phyloP scores from a whole-genome alignment of 2,888 invertebrate genomes.

The Ophion ventricosus region DNA sequence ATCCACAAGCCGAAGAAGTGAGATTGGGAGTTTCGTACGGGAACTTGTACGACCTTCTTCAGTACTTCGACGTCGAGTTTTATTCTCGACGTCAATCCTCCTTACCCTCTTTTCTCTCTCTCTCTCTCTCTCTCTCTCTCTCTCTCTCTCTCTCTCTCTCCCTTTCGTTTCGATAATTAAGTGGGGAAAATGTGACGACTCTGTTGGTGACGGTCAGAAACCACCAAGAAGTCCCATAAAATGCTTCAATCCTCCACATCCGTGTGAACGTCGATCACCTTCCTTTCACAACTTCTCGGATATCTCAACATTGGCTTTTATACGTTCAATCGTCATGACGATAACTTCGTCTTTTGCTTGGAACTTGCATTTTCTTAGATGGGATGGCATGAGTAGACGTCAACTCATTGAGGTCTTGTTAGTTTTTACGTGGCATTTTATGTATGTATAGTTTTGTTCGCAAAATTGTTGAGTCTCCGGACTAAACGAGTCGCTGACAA shows the following conservation, averaged over 20 bases:
- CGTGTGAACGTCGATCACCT: slow-evolving; percentile 31
- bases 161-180: slow-evolving; percentile 77
- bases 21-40: slow-evolving; percentile 42
- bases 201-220: slow-evolving; percentile 31
- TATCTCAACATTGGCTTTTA: slow-evolving; percentile 64
- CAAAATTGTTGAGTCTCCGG: too few species aligned
- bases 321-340: slow-evolving; percentile 64
- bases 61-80: slow-evolving; percentile 34
- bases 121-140: slow-evolving; percentile 5
- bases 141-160: slow-evolving; percentile 42
- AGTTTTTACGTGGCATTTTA: neutral
- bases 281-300: slow-evolving; percentile 41
- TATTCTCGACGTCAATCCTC: neutral
- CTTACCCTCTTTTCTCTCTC: neutral
- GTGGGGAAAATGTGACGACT: slow-evolving; percentile 77
- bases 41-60: slow-evolving; percentile 50
- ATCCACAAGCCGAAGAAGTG: slow-evolving; percentile 45
- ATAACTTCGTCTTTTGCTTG: slow-evolving; percentile 70
- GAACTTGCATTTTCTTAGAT: slow-evolving; percentile 69
- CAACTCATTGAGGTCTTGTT: neutral
- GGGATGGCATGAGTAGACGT: neutral
- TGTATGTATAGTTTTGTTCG: neutral
- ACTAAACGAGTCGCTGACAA: too few species aligned
- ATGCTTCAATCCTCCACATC: slow-evolving; percentile 26
- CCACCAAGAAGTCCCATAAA: slow-evolving; percentile 52